A percentile compares a stretch with the other conserved stretches of the same genome.
These are phyloP conservation scores for Heliangelus exortis DNA, from an alignment of 2,797 vertebrate genomes.

Conservation along the genomic window DNA sequence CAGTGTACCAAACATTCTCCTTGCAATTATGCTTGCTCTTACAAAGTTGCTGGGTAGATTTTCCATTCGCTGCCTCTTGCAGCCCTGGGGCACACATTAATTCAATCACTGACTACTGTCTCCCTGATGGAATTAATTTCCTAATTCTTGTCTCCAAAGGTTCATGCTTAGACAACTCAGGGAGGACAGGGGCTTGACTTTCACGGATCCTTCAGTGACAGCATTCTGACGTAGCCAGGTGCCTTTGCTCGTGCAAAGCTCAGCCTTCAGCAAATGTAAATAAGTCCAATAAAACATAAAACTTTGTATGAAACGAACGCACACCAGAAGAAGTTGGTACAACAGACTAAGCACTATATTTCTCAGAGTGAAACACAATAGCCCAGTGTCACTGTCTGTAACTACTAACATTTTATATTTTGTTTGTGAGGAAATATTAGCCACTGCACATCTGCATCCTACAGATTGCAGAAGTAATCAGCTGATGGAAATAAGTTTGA, in stretches of 20 bases:
- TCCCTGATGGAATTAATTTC: background rate
- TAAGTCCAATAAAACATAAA: background rate
- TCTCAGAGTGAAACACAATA: background rate
- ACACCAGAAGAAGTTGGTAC: background rate
- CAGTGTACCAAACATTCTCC: accelerated
- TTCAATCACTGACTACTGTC: background rate
- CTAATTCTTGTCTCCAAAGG: background rate
- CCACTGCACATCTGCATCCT: too few relatives aligned
- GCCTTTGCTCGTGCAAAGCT: accelerated
- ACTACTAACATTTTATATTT: too few relatives aligned
- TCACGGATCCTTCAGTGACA: background rate
- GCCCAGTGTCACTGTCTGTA: background rate
- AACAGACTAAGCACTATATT: background rate
- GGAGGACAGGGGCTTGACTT: background rate
- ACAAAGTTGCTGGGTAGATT: background rate
- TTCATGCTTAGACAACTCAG: background rate
- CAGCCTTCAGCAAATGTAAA: background rate
- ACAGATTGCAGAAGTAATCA: too few relatives aligned
- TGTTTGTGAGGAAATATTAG: too few relatives aligned
- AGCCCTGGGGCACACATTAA: background rate
- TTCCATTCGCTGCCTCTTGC: background rate
- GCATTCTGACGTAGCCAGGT: background rate
- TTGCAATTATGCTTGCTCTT: constrained; percentile 7
- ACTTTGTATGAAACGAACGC: background rate
- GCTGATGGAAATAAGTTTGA: too few relatives aligned